Base-by-base conservation (phyloP, 2,888 invertebrate species). In the Chrysopilus asiliformis region DNA sequence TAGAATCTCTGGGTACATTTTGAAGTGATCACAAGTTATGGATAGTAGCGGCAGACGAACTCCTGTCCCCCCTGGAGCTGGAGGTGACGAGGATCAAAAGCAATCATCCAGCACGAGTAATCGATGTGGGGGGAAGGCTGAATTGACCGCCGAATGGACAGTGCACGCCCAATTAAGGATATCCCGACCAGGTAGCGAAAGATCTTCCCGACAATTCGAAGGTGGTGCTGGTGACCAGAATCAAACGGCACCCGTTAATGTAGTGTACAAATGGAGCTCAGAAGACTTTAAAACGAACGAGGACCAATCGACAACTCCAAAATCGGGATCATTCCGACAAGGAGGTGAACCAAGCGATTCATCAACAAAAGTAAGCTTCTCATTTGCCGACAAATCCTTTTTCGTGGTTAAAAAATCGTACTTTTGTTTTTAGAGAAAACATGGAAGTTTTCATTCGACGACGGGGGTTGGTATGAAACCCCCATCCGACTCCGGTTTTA, bases 81-180 rank as follows among this genome's bases (percentile, higher is more conserved):
- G 13, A 34, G 13, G 28, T 35, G 13, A 20, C 16, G 6, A 8
- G 9, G 6, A 22, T 22, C 10, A 22, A 22, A 22, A 22, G 22
- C 6, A 22, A 8, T 22, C 10, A 22, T 31, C 16, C 12, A 12
- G 20, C 19, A 32, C 18, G 20, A 43, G 39, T 37, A 10, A 41
- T 43, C 39, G 39, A 37, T 40, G 35, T n/a, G n/a, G n/a, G n/a
- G n/a, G n/a, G n/a, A n/a, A 42, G 8, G 43, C 48, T 24, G 64
- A 64, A 45, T 43, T 64, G 25, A 66, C 68, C 16, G 72, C 72
- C 44, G 75, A 76, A 52, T 78, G 77, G 76, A 70, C 74, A 24
- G 72, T 78, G 48, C 76, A 68, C 55, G 84, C 74, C 37, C 77
- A 78, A 50, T 66, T 78, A 42, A 76, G 74, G 9, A 70, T 74